A percentile compares a stretch with the other conserved stretches of the same genome.
Evolutionary conservation across 2,888 invertebrate genomes (phyloP).

Genomic region (Spatulosminthurus flaviceps): DNA sequence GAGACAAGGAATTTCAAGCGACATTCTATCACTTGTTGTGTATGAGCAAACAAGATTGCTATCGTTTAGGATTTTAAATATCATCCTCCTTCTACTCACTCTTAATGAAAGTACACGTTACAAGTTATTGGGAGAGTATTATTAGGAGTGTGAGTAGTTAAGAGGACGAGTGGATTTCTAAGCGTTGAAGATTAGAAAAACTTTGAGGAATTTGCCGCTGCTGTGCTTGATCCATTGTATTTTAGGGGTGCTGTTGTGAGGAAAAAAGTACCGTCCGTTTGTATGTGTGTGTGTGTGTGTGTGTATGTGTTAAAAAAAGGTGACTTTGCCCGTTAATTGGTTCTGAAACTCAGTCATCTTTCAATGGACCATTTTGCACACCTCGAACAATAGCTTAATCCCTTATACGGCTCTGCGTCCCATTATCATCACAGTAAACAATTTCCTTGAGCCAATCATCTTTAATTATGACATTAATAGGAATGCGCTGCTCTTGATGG

Average conservation of each 20-base stretch:
- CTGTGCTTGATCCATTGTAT: not conserved
- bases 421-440: constrained; percentile 43
- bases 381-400: constrained; percentile 38
- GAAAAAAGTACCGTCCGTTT: no score
- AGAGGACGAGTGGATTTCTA: no score
- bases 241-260: not conserved
- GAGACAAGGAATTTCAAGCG: no score
- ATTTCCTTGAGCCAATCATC: constrained; percentile 41
- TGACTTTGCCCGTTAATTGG: constrained; percentile 43
- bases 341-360: constrained; percentile 37
- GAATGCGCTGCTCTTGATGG: constrained; percentile 47
- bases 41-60: constrained; percentile 8
- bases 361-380: constrained; percentile 45
- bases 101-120: not conserved
- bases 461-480: constrained; percentile 51
- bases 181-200: no score
- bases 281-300: no score
- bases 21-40: not conserved
- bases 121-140: not conserved
- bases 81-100: not conserved
- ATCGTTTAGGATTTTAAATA: constrained; percentile 18
- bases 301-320: constrained; percentile 26
- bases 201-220: not conserved
- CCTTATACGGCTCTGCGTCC: constrained; percentile 38
- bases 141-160: not conserved